Evolutionary conservation across 2,888 invertebrate genomes (phyloP), one percentile per base, ranked within the genome.

Genomic region (Baronia brevicornis): DNA sequence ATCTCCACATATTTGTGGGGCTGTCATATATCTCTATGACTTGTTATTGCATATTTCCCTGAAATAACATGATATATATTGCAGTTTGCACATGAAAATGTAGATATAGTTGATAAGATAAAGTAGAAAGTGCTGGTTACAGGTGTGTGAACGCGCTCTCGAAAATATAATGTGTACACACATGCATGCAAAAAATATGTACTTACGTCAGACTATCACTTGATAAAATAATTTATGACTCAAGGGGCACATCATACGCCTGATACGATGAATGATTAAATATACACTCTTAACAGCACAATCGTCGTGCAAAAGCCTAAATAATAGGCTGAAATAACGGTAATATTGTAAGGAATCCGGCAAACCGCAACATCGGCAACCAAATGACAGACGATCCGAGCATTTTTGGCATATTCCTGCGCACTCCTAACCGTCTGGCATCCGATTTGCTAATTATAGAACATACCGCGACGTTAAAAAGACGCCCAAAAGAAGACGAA

Each of bases 381-480:
- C 41, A 44, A 43, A 43, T 46, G 48, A 48, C 47, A 48, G 47
- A 41, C 47, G 51, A 43, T 48, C 46, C 47, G 37, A 44, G 39
- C 46, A 48, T 44, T 51, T 63, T 67, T 67, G 63, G 59, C 56
- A 65, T 64, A 65, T 67, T 64, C 58, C 63, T 60, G 48, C 46
- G 55, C 60, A 63, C 60, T 70, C 66, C 54, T 58, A 56, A 62
- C 58, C 61, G 71, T 69, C 74, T 74, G 69, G 63, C 60, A 60
- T 58, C 56, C 67, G 59, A 70, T 75, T 69, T 52, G 65, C 82
- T 80, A 82, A 71, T 61, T 68, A 70, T 80, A 80, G 79, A 77
- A 79, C 80, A 78, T 78, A 74, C 78, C 78, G 70, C 64, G 73
- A 72, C 72, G 64, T 64, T 70, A 78, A 80, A 30, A 79, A 75